A percentile compares a stretch with the other conserved stretches of the same genome.
Evolutionary conservation across 2,113 vertebrate species (phyloP).

Genomic region (Oryzias woworae): DNA sequence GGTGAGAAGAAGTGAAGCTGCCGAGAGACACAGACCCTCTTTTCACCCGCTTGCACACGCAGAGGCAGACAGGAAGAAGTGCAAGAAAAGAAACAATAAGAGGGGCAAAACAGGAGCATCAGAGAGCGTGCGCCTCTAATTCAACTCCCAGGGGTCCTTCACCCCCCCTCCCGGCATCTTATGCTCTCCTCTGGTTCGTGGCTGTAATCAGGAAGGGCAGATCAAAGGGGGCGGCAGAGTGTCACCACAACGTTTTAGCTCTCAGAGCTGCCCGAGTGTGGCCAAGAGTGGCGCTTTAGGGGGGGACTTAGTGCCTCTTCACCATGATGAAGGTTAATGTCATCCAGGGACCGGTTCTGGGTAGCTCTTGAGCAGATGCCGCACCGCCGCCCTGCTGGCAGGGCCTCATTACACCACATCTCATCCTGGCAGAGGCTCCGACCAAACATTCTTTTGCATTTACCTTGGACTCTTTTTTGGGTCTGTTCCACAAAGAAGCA

Average conservation of each 20-base stretch:
- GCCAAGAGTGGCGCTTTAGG: conserved; percentile 66
- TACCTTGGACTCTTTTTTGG: conserved; percentile 28
- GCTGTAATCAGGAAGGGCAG: conserved; percentile 76
- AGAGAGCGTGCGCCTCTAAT: conserved; percentile 58
- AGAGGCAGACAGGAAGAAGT: conserved; percentile 16
- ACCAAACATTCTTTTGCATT: conserved; percentile 39
- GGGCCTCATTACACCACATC: conserved; percentile 60
- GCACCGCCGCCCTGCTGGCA: conserved; percentile 42
- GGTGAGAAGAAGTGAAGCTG: conserved; percentile 44
- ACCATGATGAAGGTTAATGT: conserved; percentile 78
- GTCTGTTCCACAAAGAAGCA: conserved; percentile 17
- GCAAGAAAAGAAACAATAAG: conserved; percentile 57
- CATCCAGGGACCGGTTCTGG: conserved; percentile 69
- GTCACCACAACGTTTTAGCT: conserved; percentile 74
- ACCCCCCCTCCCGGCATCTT: conserved; percentile 24
- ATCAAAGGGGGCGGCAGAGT: conserved; percentile 75
- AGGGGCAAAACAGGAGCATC: conserved; percentile 46
- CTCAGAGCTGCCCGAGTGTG: conserved; percentile 69
- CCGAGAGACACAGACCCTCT: conserved; percentile 45
- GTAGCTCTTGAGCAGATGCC: conserved; percentile 46
- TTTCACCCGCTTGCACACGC: conserved; percentile 42
- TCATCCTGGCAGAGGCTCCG: conserved; percentile 42
- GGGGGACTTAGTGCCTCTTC: conserved; percentile 70
- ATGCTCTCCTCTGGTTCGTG: conserved; percentile 56
- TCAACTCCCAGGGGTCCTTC: conserved; percentile 67